Base-by-base conservation (phyloP, 1,140 invertebrate species). In the Caerostris extrusa region DNA sequence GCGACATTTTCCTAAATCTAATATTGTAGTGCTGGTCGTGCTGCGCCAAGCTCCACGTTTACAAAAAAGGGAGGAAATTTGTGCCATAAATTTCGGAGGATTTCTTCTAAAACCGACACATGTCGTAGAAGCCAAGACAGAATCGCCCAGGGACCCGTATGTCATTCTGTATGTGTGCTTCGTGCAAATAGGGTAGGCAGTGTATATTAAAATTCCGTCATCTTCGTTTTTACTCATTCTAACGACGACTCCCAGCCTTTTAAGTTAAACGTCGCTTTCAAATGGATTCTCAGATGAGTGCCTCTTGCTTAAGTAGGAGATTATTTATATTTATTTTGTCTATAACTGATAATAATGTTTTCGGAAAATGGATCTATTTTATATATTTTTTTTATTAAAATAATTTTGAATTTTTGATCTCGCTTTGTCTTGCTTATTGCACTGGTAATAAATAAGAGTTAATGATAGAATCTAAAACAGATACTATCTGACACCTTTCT, bases 1-100 rank as follows among this genome's bases (percentile, higher is more conserved):
- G n/a, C 50, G 88, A 90, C 88, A 90, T 90, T 90, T 90, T 90
- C 64, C 67, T 90, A 90, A 90, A 90, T 90, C 88, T 69, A 90
- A 71, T 88, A 88, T 88, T 64, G 86, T 57, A 64, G 34, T 61
- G 55, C 55, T 57, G 57, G 17, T 64, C 85, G 14, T 53, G 60
- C 50, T 19, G 67, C 67, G 64, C 67, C 67, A 19, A 14, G 57
- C 55, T 56, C 34, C 50, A 90, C 64, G 56, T 90, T 34, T 90
- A 19, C 12, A 77, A 71, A 90, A 71, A 53, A 87, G 60, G n/a
- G 14, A 77, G 64, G 88, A 71, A 71, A 90, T 90, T 90, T 90
- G 64, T 57, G 88, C n/a, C 64, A 90, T 69, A 71, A 90, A 71
- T 69, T 71, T 90, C 34, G 53, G 50, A 77, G 88, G 88, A 90